A percentile compares a stretch with the other conserved stretches of the same genome.
Evolutionary conservation across 2,888 invertebrate genomes (phyloP).

Genomic region (Conops quadrifasciatus): DNA sequence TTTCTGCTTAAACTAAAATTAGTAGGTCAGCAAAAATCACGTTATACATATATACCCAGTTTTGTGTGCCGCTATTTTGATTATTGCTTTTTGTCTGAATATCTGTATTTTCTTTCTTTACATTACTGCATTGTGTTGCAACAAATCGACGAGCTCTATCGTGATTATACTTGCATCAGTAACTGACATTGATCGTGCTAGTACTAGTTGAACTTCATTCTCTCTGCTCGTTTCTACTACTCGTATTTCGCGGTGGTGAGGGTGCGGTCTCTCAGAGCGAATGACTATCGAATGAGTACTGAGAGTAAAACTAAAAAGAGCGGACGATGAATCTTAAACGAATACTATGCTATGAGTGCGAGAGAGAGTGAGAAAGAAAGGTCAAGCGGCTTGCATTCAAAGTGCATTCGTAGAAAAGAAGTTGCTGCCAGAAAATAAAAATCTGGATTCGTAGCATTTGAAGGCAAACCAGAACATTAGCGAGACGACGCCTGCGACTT

Average conservation of each 20-base stretch:
- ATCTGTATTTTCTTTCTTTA: too few species aligned
- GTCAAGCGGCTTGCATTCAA: constrained; percentile 8
- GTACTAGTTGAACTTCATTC: neutral
- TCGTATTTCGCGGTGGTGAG: too few species aligned
- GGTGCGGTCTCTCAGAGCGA: too few species aligned
- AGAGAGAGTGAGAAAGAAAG: neutral
- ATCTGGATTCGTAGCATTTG: constrained; percentile 5
- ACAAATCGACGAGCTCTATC: too few species aligned
- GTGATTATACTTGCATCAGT: neutral
- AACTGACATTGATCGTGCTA: neutral
- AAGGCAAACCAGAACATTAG: constrained; percentile 23
- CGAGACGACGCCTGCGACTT: neutral
- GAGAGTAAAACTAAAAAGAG: too few species aligned
- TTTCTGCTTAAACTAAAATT: constrained; percentile 35
- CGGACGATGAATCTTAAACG: too few species aligned
- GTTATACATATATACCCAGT: neutral
- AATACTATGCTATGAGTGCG: too few species aligned
- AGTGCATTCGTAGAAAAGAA: constrained; percentile 13
- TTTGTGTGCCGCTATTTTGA: too few species aligned
- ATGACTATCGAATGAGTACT: too few species aligned
- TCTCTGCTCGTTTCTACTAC: too few species aligned
- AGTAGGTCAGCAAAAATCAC: constrained; percentile 45
- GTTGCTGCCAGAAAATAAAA: neutral
- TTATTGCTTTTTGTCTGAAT: too few species aligned
- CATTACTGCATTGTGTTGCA: too few species aligned